Conservation (phyloP, 2,797 vertebrate genomes). For the Gymnoscopelus microlampas region DNA sequence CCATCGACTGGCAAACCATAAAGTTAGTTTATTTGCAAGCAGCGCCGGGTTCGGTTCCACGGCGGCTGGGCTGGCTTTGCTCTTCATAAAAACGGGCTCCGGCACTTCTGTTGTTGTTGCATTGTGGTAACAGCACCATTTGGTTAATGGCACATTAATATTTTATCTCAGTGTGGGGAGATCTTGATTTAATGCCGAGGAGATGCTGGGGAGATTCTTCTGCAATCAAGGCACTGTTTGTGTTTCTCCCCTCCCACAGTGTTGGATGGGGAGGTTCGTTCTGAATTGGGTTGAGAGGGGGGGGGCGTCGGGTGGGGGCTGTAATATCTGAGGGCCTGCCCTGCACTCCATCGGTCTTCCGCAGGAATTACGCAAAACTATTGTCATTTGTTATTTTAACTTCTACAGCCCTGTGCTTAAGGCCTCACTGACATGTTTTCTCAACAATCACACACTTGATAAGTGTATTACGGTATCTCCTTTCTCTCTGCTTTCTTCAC, state of each 20-base stretch:
- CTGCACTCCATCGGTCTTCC: constrained; percentile 28
- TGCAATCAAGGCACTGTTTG: constrained; percentile 73
- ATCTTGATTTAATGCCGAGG: constrained; percentile 69
- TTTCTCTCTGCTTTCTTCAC: background rate
- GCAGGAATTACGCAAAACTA: background rate
- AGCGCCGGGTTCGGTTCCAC: constrained; percentile 20
- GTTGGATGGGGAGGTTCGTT: constrained; percentile 66
- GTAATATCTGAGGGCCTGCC: constrained; percentile 20
- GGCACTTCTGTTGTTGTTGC: constrained; percentile 47
- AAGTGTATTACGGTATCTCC: too few relatives aligned
- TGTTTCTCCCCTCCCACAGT: constrained; percentile 68
- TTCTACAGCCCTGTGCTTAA: background rate
- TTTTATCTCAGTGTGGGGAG: constrained; percentile 72
- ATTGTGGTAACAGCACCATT: constrained; percentile 68
- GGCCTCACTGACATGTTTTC: background rate
- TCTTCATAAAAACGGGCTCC: constrained; percentile 63
- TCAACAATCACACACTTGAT: too few relatives aligned
- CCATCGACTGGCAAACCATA: constrained; percentile 62
- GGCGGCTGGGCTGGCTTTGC: constrained; percentile 39
- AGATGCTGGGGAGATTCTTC: constrained; percentile 61
- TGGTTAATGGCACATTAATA: constrained; percentile 78
- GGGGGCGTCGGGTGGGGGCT: constrained; percentile 23
- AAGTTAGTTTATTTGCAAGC: constrained; percentile 70
- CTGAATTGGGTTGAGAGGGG: constrained; percentile 59
- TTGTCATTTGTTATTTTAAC: constrained; percentile 2